Conservation (phyloP, 2,113 vertebrate species). For the Neogobius melanostomus region DNA sequence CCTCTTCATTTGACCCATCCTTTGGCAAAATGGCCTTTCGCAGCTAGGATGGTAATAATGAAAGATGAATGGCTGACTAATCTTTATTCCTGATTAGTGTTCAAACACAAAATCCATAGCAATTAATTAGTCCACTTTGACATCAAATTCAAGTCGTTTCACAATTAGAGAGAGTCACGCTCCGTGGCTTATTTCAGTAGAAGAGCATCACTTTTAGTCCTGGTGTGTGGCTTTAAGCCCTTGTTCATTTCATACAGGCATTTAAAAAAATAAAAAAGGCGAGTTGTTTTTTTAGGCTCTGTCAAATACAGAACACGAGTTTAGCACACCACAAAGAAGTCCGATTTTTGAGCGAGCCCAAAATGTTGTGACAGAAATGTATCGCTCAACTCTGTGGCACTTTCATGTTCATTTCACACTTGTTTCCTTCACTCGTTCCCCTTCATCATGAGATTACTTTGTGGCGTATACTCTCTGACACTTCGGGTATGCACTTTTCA, state of each 20-base stretch:
- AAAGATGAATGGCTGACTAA: no score
- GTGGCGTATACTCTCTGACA: constrained; percentile 36
- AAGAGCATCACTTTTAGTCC: constrained; percentile 15
- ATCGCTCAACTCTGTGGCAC: not conserved
- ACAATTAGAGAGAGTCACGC: constrained; percentile 8
- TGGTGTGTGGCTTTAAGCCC: constrained; percentile 1
- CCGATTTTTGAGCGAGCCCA: not conserved
- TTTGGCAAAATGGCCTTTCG: no score
- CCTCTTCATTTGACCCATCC: no score
- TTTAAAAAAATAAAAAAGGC: constrained; percentile 32
- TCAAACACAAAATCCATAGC: not conserved
- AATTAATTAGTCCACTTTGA: not conserved
- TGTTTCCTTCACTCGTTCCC: constrained; percentile 15
- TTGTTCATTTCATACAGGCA: constrained; percentile 29
- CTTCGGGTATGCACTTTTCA: constrained; percentile 53
- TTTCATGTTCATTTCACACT: constrained; percentile 9
- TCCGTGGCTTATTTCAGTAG: not conserved
- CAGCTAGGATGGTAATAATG: no score
- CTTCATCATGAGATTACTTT: constrained; percentile 40
- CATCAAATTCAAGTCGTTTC: not conserved
- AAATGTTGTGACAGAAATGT: not conserved
- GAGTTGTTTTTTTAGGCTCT: constrained; percentile 14
- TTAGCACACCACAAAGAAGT: not conserved
- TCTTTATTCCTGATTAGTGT: no score
- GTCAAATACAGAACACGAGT: constrained; percentile 8